Base-by-base conservation (phyloP, 2,797 vertebrate species). In the Eidolon dupreanum region DNA sequence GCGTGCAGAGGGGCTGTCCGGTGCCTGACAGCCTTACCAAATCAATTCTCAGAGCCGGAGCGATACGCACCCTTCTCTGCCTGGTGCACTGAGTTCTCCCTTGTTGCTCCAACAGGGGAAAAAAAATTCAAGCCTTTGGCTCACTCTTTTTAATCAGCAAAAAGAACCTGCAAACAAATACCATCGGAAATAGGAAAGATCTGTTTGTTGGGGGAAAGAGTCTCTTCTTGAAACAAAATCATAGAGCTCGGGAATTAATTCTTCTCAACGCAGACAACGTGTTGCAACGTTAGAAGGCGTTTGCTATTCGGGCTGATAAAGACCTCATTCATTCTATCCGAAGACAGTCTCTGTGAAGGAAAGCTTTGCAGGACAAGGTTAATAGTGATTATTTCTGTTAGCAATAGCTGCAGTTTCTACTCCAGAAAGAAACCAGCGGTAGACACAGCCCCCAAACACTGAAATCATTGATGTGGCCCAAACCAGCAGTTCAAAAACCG, bases 81-180 rank as follows among this genome's bases (percentile, higher is more conserved):
- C 55, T 19, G 38, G 10, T 2, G 51, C 7, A 38, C 28, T 70
- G 31, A 53, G 8, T 33, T 33, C 41, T 55, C 19, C 46, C 59
- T 92, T 92, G n/a, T 68, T 93, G 88, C 31, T 91, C 28, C 73
- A 75, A 81, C 59, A 22, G 24, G 92, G 36, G 22, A 36, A 93
- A 22, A 28, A 10, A 6, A 55, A 81, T 74, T 74, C 74, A n/a
- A 65, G 8, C 49, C 12, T 11, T 20, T n/a, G 43, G 65, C 71
- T 84, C 57, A 75, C 41, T 66, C 20, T 28, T 63, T 51, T 88
- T 57, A 16, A 57, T 26, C 41, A 57, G 36, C 57, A 41, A 49
- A 49, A 70, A 12, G 26, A 89, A 74, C 36, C 36, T 81, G 19
- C 6, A 9, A 63, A 33, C 24, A 77, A 88, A 53, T 1, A 20